Base-by-base conservation (phyloP, 2,888 invertebrate species). In the Acheta domesticus region DNA sequence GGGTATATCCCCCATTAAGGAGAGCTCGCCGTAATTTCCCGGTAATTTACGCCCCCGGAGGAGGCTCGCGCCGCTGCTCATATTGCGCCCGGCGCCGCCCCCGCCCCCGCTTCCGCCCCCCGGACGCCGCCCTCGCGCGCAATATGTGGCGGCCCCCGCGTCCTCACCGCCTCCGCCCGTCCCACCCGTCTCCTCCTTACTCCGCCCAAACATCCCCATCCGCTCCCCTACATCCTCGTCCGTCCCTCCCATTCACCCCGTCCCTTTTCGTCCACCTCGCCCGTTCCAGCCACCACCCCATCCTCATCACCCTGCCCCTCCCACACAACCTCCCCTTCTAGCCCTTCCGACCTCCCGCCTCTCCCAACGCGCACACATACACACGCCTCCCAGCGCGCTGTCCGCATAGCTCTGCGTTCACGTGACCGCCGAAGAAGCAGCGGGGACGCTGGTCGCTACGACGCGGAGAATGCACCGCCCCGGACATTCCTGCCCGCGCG, bases 1-100 rank as follows among this genome's bases (percentile, higher is more conserved):
- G 62, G 62, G 62, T 62, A 62, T 62, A 62, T 62, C 62, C 62
- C n/a, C 62, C 62, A 62, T 62, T 62, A 62, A 14, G 62, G n/a
- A 62, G 62, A 62, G 62, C 62, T 14, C n/a, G 62, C 5, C 62
- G 62, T 62, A 62, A 62, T 62, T 62, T 62, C 62, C 62, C 62
- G n/a, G 62, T 62, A 62, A 62, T 62, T 62, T 62, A 62, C 62
- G 62, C 62, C 62, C 62, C 62, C 14, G n/a, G 62, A 62, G 62
- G 62, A 62, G n/a, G 62, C 62, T 62, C 62, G 14, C n/a, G 62
- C 62, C n/a, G 14, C 62, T 62, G 62, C 62, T 62, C 16, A n/a
- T 62, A 62, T 19, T 62, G 62, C n/a, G 62, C 62, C 36, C 62
- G 62, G 3, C 62, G 12, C 62, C 62, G 62, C 16, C 12, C 62